A percentile compares a stretch with the other conserved stretches of the same genome.
These are phyloP conservation scores for Drosophila basisetae DNA, from an alignment of 2,888 invertebrate genomes.

Conservation along the genomic window DNA sequence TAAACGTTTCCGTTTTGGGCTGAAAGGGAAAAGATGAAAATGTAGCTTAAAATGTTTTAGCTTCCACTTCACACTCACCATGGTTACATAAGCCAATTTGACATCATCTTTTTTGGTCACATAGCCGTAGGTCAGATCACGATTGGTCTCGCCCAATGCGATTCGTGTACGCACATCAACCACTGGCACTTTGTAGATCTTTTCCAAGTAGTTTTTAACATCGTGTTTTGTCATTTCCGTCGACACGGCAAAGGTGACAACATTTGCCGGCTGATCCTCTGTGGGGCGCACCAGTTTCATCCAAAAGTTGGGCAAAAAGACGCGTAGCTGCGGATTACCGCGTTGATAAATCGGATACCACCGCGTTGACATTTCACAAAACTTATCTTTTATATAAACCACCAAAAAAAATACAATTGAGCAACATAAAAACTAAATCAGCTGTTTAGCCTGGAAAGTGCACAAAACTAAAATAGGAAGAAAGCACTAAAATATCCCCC, in stretches of 20 bases:
- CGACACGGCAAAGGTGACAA: conserved; percentile 95
- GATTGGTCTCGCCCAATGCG: conserved; percentile 89
- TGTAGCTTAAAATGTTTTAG: not conserved
- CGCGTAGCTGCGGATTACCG: conserved; percentile 96
- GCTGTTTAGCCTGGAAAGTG: conserved; percentile 37
- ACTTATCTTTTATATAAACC: conserved; percentile 23
- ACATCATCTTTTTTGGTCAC: conserved; percentile 93
- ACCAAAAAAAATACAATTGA: conserved; percentile 13
- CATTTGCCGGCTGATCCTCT: conserved; percentile 90
- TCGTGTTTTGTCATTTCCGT: conserved; percentile 97
- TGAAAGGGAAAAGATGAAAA: conserved; percentile 83
- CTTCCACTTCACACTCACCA: conserved; percentile 87
- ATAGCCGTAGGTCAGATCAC: conserved; percentile 88
- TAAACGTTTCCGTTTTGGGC: conserved; percentile 90
- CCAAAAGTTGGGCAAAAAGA: conserved; percentile 98
- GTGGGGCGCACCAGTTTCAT: conserved; percentile 93
- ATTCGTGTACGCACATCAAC: conserved; percentile 92
- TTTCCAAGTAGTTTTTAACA: conserved; percentile 96
- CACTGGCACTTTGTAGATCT: conserved; percentile 95
- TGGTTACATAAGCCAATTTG: conserved; percentile 91
- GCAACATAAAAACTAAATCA: conserved; percentile 11
- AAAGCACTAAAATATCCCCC: conserved; percentile 52
- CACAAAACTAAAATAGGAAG: not conserved
- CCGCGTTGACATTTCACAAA: conserved; percentile 82
- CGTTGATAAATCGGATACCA: conserved; percentile 95